phyloP scores from a whole-genome alignment of 2,113 vertebrate genomes.

The Gymnobelideus leadbeateri region DNA sequence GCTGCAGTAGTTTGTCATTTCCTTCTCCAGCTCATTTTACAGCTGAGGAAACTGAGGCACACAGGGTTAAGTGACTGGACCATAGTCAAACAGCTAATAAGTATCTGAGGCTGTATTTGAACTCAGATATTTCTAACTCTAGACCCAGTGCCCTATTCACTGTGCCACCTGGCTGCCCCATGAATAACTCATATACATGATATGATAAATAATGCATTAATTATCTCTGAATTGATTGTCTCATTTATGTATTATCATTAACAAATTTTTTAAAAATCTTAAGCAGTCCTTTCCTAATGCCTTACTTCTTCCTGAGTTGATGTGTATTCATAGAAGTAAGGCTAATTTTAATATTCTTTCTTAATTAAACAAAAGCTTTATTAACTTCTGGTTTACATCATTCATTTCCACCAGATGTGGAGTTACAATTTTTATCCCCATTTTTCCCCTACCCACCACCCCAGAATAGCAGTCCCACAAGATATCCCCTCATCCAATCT shows the following conservation, averaged over 20 bases:
- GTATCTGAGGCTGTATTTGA: not conserved
- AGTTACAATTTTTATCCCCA: no score
- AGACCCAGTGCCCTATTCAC: not conserved
- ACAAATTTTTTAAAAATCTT: conserved; percentile 55
- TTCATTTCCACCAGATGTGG: no score
- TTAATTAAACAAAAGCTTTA: no score
- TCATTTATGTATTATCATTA: conserved; percentile 13
- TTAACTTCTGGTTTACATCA: no score
- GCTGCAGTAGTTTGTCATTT: not conserved
- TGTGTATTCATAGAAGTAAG: conserved; percentile 70
- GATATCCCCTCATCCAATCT: no score
- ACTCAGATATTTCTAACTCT: not conserved
- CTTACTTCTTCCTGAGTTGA: conserved; percentile 60
- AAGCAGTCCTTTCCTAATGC: conserved; percentile 30
- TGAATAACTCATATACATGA: not conserved
- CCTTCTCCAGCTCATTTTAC: not conserved
- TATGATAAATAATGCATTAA: not conserved
- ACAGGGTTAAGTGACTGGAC: not conserved
- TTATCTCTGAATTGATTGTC: not conserved
- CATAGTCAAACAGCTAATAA: not conserved
- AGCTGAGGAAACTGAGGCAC: not conserved
- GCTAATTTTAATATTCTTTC: conserved; percentile 78
- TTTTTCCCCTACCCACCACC: no score
- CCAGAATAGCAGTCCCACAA: no score
- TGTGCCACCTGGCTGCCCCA: not conserved